Evolutionary conservation across 1,140 invertebrate genomes (phyloP).

Genomic region (Drosophila novamexicana): DNA sequence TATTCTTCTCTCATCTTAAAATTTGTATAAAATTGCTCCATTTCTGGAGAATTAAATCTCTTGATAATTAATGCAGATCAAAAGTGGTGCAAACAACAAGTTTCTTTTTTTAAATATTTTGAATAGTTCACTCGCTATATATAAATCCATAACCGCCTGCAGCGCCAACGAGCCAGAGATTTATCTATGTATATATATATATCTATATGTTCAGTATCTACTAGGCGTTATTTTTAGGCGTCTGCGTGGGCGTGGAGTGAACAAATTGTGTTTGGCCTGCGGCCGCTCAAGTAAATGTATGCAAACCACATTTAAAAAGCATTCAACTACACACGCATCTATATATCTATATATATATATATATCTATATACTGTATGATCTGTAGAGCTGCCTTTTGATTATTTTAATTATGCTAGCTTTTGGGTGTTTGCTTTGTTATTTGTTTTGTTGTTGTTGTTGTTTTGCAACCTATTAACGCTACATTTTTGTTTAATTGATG

Average conservation of each 20-base stretch:
- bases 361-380: constrained; percentile 22
- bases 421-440: constrained; percentile 19
- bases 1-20: background rate
- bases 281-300: constrained; percentile 63
- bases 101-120: constrained; percentile 44
- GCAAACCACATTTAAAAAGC: constrained; percentile 64
- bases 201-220: constrained; percentile 1
- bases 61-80: constrained; percentile 40
- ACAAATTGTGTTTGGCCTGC: constrained; percentile 44
- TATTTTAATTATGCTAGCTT: constrained; percentile 64
- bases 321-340: constrained; percentile 44
- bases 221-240: constrained; percentile 67
- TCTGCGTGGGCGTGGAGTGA: constrained; percentile 61
- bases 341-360: background rate
- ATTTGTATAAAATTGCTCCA: background rate
- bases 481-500: constrained; percentile 81
- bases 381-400: constrained; percentile 42
- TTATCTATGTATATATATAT: constrained; percentile 29
- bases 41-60: constrained; percentile 26
- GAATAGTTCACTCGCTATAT: constrained; percentile 49
- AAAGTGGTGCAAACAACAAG: constrained; percentile 35
- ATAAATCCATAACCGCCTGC: constrained; percentile 47
- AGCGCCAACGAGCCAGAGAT: constrained; percentile 47
- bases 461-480: constrained; percentile 61
- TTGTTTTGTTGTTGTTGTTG: constrained; percentile 21